Conservation (phyloP, 2,113 vertebrate genomes). For the Lophotis ruficrista region DNA sequence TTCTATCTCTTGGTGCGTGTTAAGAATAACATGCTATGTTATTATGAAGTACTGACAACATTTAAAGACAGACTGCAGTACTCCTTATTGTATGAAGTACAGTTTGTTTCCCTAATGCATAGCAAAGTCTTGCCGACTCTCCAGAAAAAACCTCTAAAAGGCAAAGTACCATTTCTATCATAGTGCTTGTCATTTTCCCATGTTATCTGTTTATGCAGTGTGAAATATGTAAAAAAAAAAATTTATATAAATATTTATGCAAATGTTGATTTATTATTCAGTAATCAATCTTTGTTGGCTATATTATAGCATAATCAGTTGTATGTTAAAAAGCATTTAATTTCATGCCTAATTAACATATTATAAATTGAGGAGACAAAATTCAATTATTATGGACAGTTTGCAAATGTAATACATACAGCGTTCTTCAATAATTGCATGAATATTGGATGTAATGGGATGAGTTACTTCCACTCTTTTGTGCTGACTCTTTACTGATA, state of each 20-base stretch:
- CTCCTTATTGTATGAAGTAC: background rate
- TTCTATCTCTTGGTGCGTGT: background rate
- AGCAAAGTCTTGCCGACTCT: background rate
- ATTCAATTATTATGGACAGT: slow-evolving; percentile 78
- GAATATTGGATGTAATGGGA: slow-evolving; percentile 64
- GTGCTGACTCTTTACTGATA: background rate
- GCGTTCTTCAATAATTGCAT: slow-evolving; percentile 65
- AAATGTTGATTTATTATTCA: slow-evolving; percentile 68
- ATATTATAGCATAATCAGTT: slow-evolving; percentile 71
- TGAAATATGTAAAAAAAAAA: slow-evolving; percentile 1
- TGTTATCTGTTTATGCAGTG: slow-evolving; percentile 21
- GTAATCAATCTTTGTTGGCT: slow-evolving; percentile 71
- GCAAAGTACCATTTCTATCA: background rate
- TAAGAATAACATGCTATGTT: background rate
- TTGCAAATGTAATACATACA: slow-evolving; percentile 71
- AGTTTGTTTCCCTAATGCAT: background rate
- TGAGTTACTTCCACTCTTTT: slow-evolving; percentile 42
- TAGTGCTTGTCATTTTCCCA: background rate
- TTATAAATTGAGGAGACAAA: slow-evolving; percentile 66
- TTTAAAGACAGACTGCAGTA: background rate
- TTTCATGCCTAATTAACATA: slow-evolving; percentile 75
- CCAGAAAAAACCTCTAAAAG: background rate
- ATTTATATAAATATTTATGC: slow-evolving; percentile 66
- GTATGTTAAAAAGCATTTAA: slow-evolving; percentile 73
- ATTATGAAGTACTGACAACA: background rate